Percentiles rank a stretch among this genome's conserved stretches.
Conservation (phyloP, 2,113 vertebrate species). For the Crotalus tigris region DNA sequence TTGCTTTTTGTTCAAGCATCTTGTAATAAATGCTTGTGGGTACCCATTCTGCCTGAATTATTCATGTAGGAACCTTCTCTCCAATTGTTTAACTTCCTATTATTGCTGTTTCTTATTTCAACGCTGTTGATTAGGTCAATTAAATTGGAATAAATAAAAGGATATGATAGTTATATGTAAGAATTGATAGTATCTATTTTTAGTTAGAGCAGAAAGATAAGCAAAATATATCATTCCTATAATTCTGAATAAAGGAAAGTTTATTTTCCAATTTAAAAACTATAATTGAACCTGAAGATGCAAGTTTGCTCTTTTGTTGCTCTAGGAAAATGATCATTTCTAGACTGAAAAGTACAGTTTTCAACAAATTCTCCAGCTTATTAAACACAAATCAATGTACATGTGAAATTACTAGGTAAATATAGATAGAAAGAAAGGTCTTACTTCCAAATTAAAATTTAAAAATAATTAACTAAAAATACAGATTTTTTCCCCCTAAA, state of each 20-base stretch:
- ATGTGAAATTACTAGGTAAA: background rate
- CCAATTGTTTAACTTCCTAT: conserved; percentile 20
- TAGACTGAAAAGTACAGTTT: background rate
- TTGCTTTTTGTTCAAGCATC: too few species aligned
- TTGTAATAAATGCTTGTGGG: too few species aligned
- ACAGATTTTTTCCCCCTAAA: background rate
- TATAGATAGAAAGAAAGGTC: background rate
- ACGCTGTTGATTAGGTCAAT: conserved; percentile 46
- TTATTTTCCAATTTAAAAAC: background rate
- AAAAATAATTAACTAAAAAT: background rate
- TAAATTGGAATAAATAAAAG: conserved; percentile 50
- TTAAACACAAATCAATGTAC: background rate
- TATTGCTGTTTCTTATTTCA: conserved; percentile 48
- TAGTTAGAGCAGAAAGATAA: conserved; percentile 23
- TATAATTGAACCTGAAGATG: background rate
- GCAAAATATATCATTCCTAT: background rate
- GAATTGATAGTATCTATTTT: conserved; percentile 42
- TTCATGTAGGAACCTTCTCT: too few species aligned
- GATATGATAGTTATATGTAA: conserved; percentile 42
- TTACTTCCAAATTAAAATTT: background rate
- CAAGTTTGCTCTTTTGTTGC: background rate
- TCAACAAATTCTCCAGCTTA: background rate
- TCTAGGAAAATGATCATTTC: conserved; percentile 21
- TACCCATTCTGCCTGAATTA: too few species aligned
- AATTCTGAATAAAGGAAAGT: background rate